Evolutionary conservation across 2,888 invertebrate genomes (phyloP), one percentile per base, ranked within the genome.

Genomic region (Acleris emargana): DNA sequence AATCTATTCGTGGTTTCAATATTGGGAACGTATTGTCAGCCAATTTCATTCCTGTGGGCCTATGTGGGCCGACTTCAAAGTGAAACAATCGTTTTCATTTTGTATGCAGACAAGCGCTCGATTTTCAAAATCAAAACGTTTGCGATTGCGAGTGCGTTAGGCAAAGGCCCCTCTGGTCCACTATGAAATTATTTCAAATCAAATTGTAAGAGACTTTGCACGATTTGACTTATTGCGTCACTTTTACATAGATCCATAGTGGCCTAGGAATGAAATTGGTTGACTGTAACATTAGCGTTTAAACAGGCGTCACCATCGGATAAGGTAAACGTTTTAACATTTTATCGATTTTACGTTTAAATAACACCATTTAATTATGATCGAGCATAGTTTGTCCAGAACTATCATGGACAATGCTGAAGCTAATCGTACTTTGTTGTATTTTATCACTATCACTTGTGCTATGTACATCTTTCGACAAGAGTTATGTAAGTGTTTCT

Each of bases 401-500:
- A 38, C 38, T 1, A 18, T 20, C 49, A 3, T 7, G 18, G 7
- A 57, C 25, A n/a, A 57, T 62, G 62, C 13, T 50, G 49, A 62
- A 50, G 45, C 25, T 3, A 45, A n/a, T 25, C 4, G 22, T 42
- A 25, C n/a, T 55, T 49, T 11, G 22, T n/a, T 25, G 50, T 49
- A 13, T 42, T 25, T 16, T 62, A 50, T 55, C 25, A 18, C 5
- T 55, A 18, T 17, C 42, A 13, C 2, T 43, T 22, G 42, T 50
- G 16, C 18, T 42, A 25, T 49, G 54, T 42, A 17, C 49, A 25
- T 49, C 55, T 28, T 18, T 49, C 11, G 42, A 62, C 16, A n/a
- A 9, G 9, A 62, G 42, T 42, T 62, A 50, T 49, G 62, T 62
- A 18, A 62, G 62, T 62, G 5, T 6, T 17, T 7, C 6, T 45